Base-by-base conservation (phyloP, 2,888 invertebrate species). In the Anthophora plumipes region DNA sequence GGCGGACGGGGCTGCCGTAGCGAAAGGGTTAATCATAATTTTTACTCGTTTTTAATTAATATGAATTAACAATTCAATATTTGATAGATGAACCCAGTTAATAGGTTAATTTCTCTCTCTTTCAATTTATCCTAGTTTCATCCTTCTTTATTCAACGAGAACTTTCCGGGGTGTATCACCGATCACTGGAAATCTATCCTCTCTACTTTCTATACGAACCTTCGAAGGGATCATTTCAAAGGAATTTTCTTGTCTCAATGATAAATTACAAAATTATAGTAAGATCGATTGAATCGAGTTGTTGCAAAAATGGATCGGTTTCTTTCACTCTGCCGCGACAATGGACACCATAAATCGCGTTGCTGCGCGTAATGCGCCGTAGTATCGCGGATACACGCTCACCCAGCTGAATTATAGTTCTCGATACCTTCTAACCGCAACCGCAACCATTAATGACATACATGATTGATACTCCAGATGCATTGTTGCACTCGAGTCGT, bases 381-480 rank as follows among this genome's bases (percentile, higher is more conserved):
- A 64, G n/a, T 57, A 64, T 63, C 50, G 73, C 54, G 61, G n/a
- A 46, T 72, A 63, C 50, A 55, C 20, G 48, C 31, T 31, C 31
- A 57, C 54, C 46, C 75, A 31, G 55, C 37, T 74, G 71, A 78
- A 71, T 78, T 78, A 73, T 71, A 64, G 73, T 43, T 41, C 69
- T 57, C 77, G 63, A 76, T 83, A 64, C 67, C 69, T 71, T 67
- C 43, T 72, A 55, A 85, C 77, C 84, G 76, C 78, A 86, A 80
- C 80, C 77, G 77, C 74, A 60, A 69, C 67, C 77, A 64, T 86
- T 86, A 81, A 71, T 60, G 84, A 81, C 81, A 75, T 63, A 59
- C 84, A 64, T 69, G 86, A 86, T 86, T 76, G 78, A 86, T 81
- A 76, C 71, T 31, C 43, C 55, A 57, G 66, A 63, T 60, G 57